Percentiles rank a stretch among this genome's conserved stretches.
Evolutionary conservation across 2,888 invertebrate species (phyloP).

Genomic region (Schrankia costaestrigalis): DNA sequence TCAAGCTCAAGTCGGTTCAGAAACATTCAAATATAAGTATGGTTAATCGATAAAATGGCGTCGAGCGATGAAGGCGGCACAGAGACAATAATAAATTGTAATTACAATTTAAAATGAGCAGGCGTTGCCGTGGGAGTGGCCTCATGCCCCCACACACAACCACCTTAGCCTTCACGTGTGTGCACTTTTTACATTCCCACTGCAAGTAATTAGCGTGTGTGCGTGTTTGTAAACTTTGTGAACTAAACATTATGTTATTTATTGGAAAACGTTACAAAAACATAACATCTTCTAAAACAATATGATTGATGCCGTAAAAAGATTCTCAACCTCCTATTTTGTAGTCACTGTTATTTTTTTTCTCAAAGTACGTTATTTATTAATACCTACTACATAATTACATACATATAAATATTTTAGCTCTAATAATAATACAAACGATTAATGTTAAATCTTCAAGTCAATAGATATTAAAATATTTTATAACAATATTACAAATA

Average conservation of each 20-base stretch:
- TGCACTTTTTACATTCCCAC: constrained; percentile 63
- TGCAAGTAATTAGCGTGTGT: constrained; percentile 60
- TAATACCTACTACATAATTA: too few species aligned
- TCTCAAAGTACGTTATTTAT: too few species aligned
- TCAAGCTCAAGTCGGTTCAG: constrained; percentile 8
- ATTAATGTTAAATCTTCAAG: too few species aligned
- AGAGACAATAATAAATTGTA: constrained; percentile 81
- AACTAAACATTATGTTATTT: constrained; percentile 26
- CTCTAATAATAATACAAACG: too few species aligned
- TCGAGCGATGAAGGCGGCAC: constrained; percentile 73
- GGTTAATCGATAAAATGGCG: constrained; percentile 77
- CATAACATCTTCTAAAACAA: neutral
- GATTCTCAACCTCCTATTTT: too few species aligned
- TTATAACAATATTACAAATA: too few species aligned
- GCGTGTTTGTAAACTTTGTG: constrained; percentile 31
- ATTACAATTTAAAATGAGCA: constrained; percentile 81
- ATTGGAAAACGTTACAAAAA: constrained; percentile 17
- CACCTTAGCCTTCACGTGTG: constrained; percentile 61
- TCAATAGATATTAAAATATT: too few species aligned
- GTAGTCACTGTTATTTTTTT: too few species aligned
- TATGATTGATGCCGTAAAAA: neutral
- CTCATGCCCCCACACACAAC: constrained; percentile 59
- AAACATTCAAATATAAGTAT: constrained; percentile 44
- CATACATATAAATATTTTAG: too few species aligned
- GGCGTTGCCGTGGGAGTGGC: constrained; percentile 76